Percentiles rank a stretch among this genome's conserved stretches.
These are phyloP conservation scores for Burhinus oedicnemus DNA, from an alignment of 2,113 vertebrate species.

Conservation along the genomic window DNA sequence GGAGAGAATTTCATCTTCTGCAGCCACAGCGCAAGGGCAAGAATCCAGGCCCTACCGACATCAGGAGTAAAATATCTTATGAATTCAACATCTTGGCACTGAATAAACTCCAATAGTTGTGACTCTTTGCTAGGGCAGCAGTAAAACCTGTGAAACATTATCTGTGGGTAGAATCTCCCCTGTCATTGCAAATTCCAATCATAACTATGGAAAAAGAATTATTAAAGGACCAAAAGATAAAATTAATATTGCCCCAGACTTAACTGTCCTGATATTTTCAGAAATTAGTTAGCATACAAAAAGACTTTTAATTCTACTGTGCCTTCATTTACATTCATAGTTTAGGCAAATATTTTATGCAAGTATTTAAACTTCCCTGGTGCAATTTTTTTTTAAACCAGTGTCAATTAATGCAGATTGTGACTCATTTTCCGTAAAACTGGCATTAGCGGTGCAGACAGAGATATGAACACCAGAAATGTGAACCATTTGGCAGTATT, in stretches of 20 bases:
- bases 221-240: background rate
- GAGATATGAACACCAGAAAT: background rate
- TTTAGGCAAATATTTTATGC: background rate
- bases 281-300: background rate
- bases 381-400: accelerated
- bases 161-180: background rate
- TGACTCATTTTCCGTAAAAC: background rate
- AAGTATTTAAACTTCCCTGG: background rate
- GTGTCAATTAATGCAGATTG: background rate
- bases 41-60: conserved; percentile 34
- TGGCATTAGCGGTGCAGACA: background rate
- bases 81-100: conserved; percentile 43
- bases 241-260: background rate
- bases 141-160: conserved; percentile 9
- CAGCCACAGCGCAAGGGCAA: conserved; percentile 28
- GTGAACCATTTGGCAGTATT: background rate
- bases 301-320: background rate
- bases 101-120: background rate
- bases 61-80: conserved; percentile 48
- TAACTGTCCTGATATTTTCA: background rate
- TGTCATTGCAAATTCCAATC: background rate
- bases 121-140: background rate
- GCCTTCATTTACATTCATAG: background rate
- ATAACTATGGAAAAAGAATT: conserved; percentile 1
- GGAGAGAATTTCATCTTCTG: conserved; percentile 11